Base-by-base conservation (phyloP, 2,113 vertebrate genomes). In the Triplophysa tibetana region DNA sequence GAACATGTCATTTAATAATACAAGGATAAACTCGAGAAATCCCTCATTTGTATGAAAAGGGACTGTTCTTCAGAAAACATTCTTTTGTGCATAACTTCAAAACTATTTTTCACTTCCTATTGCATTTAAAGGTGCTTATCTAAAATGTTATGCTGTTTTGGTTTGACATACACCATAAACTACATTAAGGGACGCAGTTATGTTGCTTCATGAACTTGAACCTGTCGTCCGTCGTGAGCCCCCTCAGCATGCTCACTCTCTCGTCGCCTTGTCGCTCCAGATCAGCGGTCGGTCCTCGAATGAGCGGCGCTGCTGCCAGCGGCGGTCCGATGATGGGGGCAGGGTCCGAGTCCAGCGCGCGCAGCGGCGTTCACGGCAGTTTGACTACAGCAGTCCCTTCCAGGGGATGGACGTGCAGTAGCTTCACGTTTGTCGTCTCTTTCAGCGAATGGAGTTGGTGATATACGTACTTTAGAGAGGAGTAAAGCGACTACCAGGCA, bases 261-360 rank as follows among this genome's bases (percentile, higher is more conserved):
- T 41, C 45, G 12, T 17, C 65, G 48, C 56, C 41, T 50, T 64
- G 78, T 80, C 70, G 61, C 78, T 66, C 21, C 56, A 50, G 70
- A 74, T 80, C 78, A 66, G 61, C 48, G 61, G 68, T 70, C 33
- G 63, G 26, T 64, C 58, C 19, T 4, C 64, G 29, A 78, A 56
- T 21, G 29, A 10, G 76, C 38, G 52, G 52, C 56, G 66, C 50
- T 52, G 8, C 54, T 23, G 65, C 69, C 45, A 72, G 78, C 70
- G 69, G 70, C 61, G 50, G 24, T 58, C 12, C 61, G 13, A 45
- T 29, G 56, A 45, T 56, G 60, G 70, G 52, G 73, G 50, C 68
- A 52, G 50, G 50, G 68, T 29, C 19, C 8, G 3, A 63, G 24
- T 14, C 11, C 13, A 7, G 54, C 2, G 48, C 24, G n/a, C 26